Base-by-base conservation (phyloP, 2,888 invertebrate genomes). In the Rhodophaea formosa region DNA sequence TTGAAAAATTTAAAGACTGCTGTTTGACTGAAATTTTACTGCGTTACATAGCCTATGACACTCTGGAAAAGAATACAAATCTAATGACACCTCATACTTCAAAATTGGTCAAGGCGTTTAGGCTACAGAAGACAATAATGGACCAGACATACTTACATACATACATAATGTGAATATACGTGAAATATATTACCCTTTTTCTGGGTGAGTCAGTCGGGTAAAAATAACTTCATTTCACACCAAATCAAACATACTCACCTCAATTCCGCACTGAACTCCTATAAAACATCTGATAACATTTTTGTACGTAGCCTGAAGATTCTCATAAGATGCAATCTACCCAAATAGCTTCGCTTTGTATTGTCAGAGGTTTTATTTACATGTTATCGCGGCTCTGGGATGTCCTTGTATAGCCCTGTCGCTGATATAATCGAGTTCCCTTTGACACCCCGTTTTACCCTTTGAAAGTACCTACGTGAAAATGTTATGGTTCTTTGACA, bases 321-420 rank as follows among this genome's bases (percentile, higher is more conserved):
- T 54, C 45, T 45, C 57, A 56, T 17, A 43, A 56, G 56, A 46
- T 59, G 60, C 57, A 62, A 64, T 62, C 64, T 58, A 51, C 61
- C 57, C 60, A 64, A 64, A 64, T 64, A 60, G 61, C 54, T 42
- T 56, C 60, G 57, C 55, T 63, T 63, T 60, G 56, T 58, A 43
- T 44, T 59, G 61, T 60, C 59, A 59, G 51, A 56, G 59, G 35
- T 53, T 54, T 42, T 63, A 63, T 63, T 61, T 63, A 61, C 63
- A 63, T 61, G 59, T 60, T 59, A 59, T 59, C 53, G 59, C 16
- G 53, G 46, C 44, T 49, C 14, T n/a, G 54, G 52, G 42, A 57
- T 51, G 56, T 56, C 42, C 57, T 56, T 1, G 8, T 8, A 10
- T 35, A 12, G 39, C 39, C 6, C 10, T 16, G 23, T 23, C 23